A percentile compares a stretch with the other conserved stretches of the same genome.
phyloP scores from a whole-genome alignment of 1,140 invertebrate species.

The Copidosoma floridanum region DNA sequence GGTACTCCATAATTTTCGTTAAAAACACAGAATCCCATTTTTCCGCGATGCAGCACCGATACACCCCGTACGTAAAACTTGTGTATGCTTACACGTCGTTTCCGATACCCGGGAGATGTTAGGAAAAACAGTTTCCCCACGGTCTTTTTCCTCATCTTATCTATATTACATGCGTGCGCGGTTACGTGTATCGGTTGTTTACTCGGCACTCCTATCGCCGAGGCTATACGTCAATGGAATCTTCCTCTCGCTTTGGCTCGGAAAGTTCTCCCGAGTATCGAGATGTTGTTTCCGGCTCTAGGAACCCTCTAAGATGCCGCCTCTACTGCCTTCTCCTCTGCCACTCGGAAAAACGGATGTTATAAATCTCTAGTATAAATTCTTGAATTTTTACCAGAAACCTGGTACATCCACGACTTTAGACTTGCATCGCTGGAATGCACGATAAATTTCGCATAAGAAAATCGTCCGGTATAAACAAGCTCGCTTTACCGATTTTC shows the following conservation, averaged over 20 bases:
- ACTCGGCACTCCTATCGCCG: constrained; percentile 41
- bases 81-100: constrained; percentile 5
- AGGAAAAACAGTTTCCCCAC: constrained; percentile 17
- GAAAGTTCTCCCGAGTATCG: constrained; percentile 29
- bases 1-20: not conserved
- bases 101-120: not conserved
- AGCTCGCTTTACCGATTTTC: not conserved
- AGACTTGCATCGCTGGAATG: too few relatives aligned
- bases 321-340: not conserved
- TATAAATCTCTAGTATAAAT: constrained; percentile 31
- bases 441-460: not conserved
- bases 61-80: constrained; percentile 3
- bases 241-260: too few relatives aligned
- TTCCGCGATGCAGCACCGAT: too few relatives aligned
- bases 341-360: constrained; percentile 30
- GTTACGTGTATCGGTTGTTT: constrained; percentile 45
- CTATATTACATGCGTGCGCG: not conserved
- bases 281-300: constrained; percentile 12
- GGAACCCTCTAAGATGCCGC: constrained; percentile 13
- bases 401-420: not conserved
- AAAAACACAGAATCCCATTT: constrained; percentile 20
- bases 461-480: constrained; percentile 17
- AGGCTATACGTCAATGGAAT: constrained; percentile 47
- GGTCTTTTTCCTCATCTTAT: not conserved
- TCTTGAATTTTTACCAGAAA: constrained; percentile 28